These are phyloP conservation scores for Agriopis leucophaearia DNA, from an alignment of 2,888 invertebrate species.

Conservation along the genomic window DNA sequence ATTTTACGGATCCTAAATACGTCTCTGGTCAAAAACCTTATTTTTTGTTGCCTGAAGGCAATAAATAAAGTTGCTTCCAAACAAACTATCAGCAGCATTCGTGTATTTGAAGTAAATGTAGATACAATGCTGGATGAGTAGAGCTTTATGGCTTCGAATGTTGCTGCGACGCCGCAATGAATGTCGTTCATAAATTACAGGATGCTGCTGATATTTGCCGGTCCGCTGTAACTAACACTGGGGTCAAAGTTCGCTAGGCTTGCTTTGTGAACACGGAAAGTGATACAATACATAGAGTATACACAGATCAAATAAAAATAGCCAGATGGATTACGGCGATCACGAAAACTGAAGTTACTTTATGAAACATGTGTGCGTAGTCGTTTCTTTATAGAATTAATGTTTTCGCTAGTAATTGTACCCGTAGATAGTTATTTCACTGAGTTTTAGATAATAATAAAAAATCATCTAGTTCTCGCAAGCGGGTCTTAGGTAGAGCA, in stretches of 20 bases:
- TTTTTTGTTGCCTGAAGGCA: constrained; percentile 9
- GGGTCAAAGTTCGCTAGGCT: constrained; percentile 22
- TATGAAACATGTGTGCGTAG: too few species aligned
- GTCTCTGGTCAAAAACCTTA: not conserved
- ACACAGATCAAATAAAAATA: too few species aligned
- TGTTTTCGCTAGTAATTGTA: too few species aligned
- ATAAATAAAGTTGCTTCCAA: constrained; percentile 29
- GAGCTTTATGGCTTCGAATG: constrained; percentile 59
- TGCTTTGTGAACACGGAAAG: not conserved
- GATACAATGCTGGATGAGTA: constrained; percentile 54
- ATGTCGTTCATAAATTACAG: constrained; percentile 67
- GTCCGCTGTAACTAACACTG: constrained; percentile 47
- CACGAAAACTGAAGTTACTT: too few species aligned
- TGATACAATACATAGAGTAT: not conserved
- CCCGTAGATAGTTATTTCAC: too few species aligned
- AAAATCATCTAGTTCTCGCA: too few species aligned
- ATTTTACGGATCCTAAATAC: not conserved
- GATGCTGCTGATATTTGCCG: constrained; percentile 55
- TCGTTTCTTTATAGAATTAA: too few species aligned
- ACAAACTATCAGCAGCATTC: constrained; percentile 30
- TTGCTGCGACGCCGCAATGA: constrained; percentile 63
- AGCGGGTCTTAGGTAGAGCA: too few species aligned
- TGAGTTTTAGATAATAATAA: too few species aligned
- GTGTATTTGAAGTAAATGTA: constrained; percentile 55
- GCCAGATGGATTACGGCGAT: too few species aligned